These are phyloP conservation scores for Drosophila koepferae DNA, from an alignment of 2,888 invertebrate genomes.

Conservation along the genomic window DNA sequence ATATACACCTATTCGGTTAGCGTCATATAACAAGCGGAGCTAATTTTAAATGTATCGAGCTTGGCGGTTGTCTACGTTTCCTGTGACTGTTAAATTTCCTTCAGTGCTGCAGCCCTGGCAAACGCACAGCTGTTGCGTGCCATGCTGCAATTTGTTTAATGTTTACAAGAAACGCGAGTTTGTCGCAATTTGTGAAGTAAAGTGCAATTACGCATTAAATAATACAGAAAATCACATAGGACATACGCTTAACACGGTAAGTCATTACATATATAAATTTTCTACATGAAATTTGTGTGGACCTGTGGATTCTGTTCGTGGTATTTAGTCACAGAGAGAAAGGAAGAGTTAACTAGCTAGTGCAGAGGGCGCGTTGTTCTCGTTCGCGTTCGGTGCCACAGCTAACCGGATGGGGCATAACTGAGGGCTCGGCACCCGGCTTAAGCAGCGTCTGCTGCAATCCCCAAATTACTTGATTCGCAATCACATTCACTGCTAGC, in stretches of 20 bases:
- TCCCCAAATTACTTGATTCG: slow-evolving; percentile 81
- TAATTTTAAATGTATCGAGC: neutral
- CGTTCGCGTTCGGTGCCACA: slow-evolving; percentile 68
- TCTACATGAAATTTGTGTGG: slow-evolving; percentile 38
- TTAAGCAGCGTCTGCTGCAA: slow-evolving; percentile 79
- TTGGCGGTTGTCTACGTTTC: neutral
- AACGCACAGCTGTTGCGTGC: slow-evolving; percentile 67
- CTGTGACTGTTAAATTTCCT: slow-evolving; percentile 1
- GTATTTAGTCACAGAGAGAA: neutral
- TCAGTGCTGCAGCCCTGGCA: slow-evolving; percentile 23
- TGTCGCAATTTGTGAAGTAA: slow-evolving; percentile 7
- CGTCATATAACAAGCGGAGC: neutral
- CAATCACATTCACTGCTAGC: slow-evolving; percentile 76
- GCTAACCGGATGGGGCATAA: slow-evolving; percentile 58
- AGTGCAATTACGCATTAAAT: slow-evolving; percentile 4
- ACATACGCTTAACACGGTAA: slow-evolving; percentile 36
- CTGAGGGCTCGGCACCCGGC: slow-evolving; percentile 64
- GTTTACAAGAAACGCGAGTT: slow-evolving; percentile 40
- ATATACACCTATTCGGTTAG: neutral
- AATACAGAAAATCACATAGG: neutral
- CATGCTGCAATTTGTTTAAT: slow-evolving; percentile 57
- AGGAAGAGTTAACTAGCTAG: slow-evolving; percentile 1
- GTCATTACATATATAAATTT: slow-evolving; percentile 28
- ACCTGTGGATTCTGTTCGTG: slow-evolving; percentile 46
- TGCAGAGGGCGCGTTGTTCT: slow-evolving; percentile 58